These are phyloP conservation scores for Neotoma lepida DNA, from an alignment of 2,113 vertebrate genomes.

Conservation along the genomic window DNA sequence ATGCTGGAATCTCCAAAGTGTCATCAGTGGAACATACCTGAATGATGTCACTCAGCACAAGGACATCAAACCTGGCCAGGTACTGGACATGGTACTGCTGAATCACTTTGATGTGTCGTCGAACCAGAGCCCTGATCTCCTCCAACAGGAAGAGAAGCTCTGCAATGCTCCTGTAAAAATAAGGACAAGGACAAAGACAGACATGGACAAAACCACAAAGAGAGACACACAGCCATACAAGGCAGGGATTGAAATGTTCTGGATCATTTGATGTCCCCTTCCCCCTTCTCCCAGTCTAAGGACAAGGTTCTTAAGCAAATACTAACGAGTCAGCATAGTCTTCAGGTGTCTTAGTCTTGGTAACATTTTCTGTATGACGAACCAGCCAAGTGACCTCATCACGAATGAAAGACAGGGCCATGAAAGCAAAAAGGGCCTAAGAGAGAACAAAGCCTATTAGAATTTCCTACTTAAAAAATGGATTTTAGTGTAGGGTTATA, in stretches of 20 bases:
- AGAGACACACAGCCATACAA: background rate
- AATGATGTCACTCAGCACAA: conserved; percentile 92
- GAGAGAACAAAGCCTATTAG: background rate
- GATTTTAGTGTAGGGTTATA: background rate
- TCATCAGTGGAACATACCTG: conserved; percentile 86
- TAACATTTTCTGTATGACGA: conserved; percentile 93
- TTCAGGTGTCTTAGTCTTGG: conserved; percentile 92
- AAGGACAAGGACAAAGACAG: background rate
- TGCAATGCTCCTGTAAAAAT: conserved; percentile 86
- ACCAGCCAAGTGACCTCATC: conserved; percentile 94
- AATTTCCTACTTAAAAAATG: conserved; percentile 31
- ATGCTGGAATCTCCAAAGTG: background rate
- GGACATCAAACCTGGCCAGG: conserved; percentile 92
- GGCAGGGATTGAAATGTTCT: background rate
- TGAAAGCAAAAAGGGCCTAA: conserved; percentile 92
- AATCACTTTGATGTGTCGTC: conserved; percentile 82
- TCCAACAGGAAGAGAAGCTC: conserved; percentile 93
- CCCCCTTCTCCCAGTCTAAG: background rate
- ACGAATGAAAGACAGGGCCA: conserved; percentile 95
- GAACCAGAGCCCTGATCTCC: conserved; percentile 86
- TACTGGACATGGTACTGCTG: conserved; percentile 94
- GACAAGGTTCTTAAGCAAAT: conserved; percentile 41
- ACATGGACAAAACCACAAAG: background rate
- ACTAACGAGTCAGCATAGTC: conserved; percentile 90
- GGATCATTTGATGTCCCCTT: background rate